Base-by-base conservation (phyloP, 2,113 vertebrate species). In the Cynocephalus volans region DNA sequence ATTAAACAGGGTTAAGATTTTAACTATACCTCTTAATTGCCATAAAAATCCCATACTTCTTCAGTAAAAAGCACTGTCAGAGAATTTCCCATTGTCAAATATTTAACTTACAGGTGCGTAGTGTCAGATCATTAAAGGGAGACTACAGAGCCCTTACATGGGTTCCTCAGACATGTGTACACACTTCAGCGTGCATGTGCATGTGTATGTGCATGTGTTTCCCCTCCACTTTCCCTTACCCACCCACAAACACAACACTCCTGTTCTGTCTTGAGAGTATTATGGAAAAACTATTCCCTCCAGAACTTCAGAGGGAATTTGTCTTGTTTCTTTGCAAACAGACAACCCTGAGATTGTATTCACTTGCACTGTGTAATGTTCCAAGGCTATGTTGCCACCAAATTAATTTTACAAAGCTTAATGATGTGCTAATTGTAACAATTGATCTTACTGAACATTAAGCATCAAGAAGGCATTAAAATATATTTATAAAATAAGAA, bases 401-500 rank as follows among this genome's bases (percentile, higher is more conserved):
- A 36, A 18, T 75, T 80, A 80, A 62, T 64, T 76, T 79, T 33
- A 52, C 18, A 52, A 92, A 96, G 64, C 69, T 52, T 79, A 75
- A 77, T 56, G 84, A 64, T 48, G 23, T 9, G 52, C 58, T 23
- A 54, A 85, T 58, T 60, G 23, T 54, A 96, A 80, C 52, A n/a
- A 54, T 2, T 54, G 31, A 6, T 60, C 52, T 85, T 33, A 60
- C 0, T 70, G 69, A 56, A 62, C n/a, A 79, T 58, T 48, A 82
- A 82, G 33, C 64, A 80, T 56, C 93, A 82, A 70, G 4, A 65
- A 88, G 82, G 13, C 11, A 52, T 83, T 64, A 83, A 77, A 85
- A 69, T 28, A 79, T 3, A 91, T 89, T 92, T 56, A 85, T 45
- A 76, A 76, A 95, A 52, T 76, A 75, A 58, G 48, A 58, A 65